Conservation (phyloP, 2,113 vertebrate genomes). For the Prionailurus viverrinus region DNA sequence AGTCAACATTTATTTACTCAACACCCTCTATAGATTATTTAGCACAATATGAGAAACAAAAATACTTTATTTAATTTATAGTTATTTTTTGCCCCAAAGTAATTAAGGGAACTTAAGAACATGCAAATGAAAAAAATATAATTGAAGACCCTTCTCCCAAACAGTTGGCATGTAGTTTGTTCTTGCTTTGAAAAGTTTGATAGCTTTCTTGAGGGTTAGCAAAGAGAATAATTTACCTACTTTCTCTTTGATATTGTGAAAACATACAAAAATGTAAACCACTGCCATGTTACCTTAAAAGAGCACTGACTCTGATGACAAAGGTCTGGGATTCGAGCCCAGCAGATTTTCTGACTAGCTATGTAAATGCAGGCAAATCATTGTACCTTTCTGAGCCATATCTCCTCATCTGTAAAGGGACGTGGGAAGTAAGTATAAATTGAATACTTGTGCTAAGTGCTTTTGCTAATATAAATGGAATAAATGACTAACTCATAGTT, state of each 20-base stretch:
- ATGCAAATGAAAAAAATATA: background rate
- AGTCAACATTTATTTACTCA: slow-evolving; percentile 12
- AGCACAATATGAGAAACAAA: background rate
- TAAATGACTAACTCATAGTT: background rate
- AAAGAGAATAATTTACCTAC: background rate
- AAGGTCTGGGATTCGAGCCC: background rate
- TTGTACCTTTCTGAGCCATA: background rate
- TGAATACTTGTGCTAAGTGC: background rate
- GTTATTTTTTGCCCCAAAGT: background rate
- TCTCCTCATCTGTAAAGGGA: background rate
- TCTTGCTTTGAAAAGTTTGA: background rate
- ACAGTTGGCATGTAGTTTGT: background rate
- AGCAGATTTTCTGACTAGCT: background rate
- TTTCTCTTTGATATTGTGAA: slow-evolving; percentile 20
- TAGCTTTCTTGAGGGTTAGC: background rate
- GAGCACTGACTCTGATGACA: background rate
- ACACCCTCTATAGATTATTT: background rate
- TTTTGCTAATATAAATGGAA: slow-evolving; percentile 15
- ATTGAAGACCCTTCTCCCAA: background rate
- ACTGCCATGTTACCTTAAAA: background rate
- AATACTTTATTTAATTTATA: slow-evolving; percentile 20
- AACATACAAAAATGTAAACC: background rate
- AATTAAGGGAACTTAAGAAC: background rate
- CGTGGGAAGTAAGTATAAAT: background rate
- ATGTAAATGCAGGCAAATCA: too few relatives aligned